A percentile compares a stretch with the other conserved stretches of the same genome.
These are phyloP conservation scores for Micromussa lordhowensis DNA, from an alignment of 92 coral and sea anemone genomes.

Conservation along the genomic window DNA sequence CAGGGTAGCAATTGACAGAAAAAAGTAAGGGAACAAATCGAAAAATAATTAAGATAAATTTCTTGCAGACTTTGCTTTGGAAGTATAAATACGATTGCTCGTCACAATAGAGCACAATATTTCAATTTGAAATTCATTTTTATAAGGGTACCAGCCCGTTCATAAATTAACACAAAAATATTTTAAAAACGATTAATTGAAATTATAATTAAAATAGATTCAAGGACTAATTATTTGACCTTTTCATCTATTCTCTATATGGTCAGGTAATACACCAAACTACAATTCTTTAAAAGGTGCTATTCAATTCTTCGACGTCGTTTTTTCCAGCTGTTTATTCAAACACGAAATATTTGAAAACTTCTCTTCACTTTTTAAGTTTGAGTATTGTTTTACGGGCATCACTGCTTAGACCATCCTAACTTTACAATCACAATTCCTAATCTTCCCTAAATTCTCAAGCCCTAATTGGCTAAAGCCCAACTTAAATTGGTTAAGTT, in stretches of 20 bases:
- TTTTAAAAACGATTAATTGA: background rate
- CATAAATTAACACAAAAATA: background rate
- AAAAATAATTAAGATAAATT: background rate
- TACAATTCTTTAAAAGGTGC: background rate
- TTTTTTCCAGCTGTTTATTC: background rate
- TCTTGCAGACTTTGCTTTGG: background rate
- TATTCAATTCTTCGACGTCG: background rate
- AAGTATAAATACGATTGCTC: background rate
- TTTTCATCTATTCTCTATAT: too few relatives aligned
- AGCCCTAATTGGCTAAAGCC: too few relatives aligned
- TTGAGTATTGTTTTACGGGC: background rate
- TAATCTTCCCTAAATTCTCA: background rate
- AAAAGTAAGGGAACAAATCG: background rate
- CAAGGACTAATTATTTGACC: too few relatives aligned
- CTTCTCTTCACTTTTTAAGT: background rate
- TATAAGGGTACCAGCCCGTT: background rate
- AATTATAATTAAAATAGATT: too few relatives aligned
- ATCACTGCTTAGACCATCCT: background rate
- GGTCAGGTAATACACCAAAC: background rate
- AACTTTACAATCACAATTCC: background rate
- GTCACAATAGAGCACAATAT: too few relatives aligned
- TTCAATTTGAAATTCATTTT: background rate
- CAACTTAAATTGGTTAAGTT: background rate
- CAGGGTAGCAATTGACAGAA: background rate
- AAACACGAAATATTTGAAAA: background rate